These are phyloP conservation scores for Halisarca cf. caerulea DNA, from an alignment of 37 sponge, comb jelly and placozoan genomes.

Conservation along the genomic window DNA sequence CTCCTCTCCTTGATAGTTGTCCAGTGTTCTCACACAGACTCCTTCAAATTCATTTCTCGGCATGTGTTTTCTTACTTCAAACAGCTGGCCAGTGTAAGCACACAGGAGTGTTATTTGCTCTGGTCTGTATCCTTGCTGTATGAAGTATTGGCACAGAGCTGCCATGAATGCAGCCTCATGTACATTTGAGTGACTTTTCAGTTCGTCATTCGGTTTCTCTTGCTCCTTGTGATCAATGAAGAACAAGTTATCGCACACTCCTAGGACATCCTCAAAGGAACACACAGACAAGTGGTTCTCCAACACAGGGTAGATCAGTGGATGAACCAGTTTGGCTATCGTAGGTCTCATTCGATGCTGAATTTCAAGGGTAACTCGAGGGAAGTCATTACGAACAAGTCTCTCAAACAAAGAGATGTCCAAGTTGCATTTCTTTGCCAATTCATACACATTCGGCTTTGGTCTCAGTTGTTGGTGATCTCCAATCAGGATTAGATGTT, in stretches of 20 bases:
- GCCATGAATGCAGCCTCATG: constrained; percentile 54
- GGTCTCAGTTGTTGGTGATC: constrained; percentile 96
- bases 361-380: constrained; percentile 70
- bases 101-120: constrained; percentile 83
- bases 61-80: constrained; percentile 47
- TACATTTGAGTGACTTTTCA: constrained; percentile 39
- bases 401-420: constrained; percentile 92
- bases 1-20: constrained; percentile 97
- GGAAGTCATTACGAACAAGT: constrained; percentile 61
- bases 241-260: constrained; percentile 64
- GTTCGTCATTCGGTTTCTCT: constrained; percentile 38
- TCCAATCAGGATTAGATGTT: constrained; percentile 95
- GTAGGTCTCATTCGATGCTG: constrained; percentile 96
- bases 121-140: constrained; percentile 56
- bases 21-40: constrained; percentile 70
- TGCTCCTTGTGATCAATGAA: constrained; percentile 57
- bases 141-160: constrained; percentile 35
- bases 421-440: constrained; percentile 77
- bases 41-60: constrained; percentile 59
- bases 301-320: constrained; percentile 33
- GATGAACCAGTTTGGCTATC: constrained; percentile 53
- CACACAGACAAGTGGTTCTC: constrained; percentile 49
- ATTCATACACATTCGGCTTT: constrained; percentile 70
- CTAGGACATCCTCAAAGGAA: constrained; percentile 50
- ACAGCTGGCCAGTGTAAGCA: constrained; percentile 83